A percentile compares a stretch with the other conserved stretches of the same genome.
phyloP scores from a whole-genome alignment of 2,888 invertebrate genomes.

The Eilema sororculum region DNA sequence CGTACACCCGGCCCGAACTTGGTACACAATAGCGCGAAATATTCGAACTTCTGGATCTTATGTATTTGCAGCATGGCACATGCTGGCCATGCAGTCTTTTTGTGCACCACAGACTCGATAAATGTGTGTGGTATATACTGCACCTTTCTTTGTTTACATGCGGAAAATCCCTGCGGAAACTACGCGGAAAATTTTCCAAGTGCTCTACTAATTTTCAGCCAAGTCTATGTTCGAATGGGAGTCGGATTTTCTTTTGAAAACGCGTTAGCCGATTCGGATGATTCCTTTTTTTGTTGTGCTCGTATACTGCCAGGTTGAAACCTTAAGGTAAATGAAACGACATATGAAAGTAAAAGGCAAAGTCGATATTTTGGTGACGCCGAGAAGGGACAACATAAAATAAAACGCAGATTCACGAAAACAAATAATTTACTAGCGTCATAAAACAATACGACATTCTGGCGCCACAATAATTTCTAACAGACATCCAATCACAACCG shows the following conservation, averaged over 20 bases:
- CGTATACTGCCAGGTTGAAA: background rate
- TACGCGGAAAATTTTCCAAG: background rate
- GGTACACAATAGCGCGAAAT: too few species aligned
- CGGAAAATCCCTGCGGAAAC: too few species aligned
- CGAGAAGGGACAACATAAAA: background rate
- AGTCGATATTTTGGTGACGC: background rate
- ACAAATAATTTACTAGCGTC: constrained; percentile 63
- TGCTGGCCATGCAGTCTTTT: too few species aligned
- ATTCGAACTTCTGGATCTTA: too few species aligned
- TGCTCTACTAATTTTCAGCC: background rate
- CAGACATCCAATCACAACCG: constrained; percentile 42
- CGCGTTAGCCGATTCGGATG: background rate
- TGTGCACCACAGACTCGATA: too few species aligned
- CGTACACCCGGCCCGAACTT: too few species aligned
- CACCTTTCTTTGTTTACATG: too few species aligned
- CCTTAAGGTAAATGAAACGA: too few species aligned
- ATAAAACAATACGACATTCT: constrained; percentile 36
- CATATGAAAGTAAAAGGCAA: background rate
- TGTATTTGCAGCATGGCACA: too few species aligned
- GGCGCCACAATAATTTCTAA: constrained; percentile 47
- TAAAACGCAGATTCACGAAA: constrained; percentile 14
- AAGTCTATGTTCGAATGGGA: background rate
- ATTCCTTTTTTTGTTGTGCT: background rate
- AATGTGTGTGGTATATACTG: too few species aligned
- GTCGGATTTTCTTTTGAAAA: background rate